phyloP scores from a whole-genome alignment of 2,888 invertebrate genomes.

The Pedicia rivosa region DNA sequence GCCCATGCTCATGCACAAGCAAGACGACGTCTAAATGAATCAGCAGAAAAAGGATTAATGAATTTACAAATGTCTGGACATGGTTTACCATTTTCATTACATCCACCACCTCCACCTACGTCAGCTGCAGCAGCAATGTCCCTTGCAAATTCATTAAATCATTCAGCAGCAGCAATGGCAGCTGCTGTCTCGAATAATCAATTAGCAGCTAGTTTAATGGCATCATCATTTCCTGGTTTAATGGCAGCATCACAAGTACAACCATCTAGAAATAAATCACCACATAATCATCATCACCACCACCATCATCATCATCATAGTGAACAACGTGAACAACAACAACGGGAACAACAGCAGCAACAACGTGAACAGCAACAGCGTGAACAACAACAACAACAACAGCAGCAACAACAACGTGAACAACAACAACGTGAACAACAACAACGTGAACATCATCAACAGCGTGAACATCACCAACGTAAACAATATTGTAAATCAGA shows the following conservation, averaged over 20 bases:
- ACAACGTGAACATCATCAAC: too few species aligned
- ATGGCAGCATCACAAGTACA: constrained; percentile 33
- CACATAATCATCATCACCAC: constrained; percentile 8
- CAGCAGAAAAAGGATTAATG: constrained; percentile 32
- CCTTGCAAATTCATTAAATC: constrained; percentile 37
- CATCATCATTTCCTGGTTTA: constrained; percentile 34
- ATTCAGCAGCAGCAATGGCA: constrained; percentile 39
- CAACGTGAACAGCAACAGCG: constrained; percentile 15
- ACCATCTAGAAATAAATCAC: constrained; percentile 6
- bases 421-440: constrained; percentile 22
- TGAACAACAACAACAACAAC: constrained; percentile 8
- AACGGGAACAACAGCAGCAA: constrained; percentile 17
- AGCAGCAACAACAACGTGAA: constrained; percentile 21
- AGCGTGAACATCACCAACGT: not conserved
- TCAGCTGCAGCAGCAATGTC: constrained; percentile 38
- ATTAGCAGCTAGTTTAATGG: constrained; percentile 36
- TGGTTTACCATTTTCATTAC: constrained; percentile 42
- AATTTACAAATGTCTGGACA: constrained; percentile 41
- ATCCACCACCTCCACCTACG: constrained; percentile 45
- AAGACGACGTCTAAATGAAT: constrained; percentile 37
- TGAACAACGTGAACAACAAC: not conserved
- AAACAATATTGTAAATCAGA: not conserved
- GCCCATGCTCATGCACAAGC: constrained; percentile 30
- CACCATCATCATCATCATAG: constrained; percentile 15
- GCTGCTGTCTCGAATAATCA: constrained; percentile 43